Evolutionary conservation across 2,888 invertebrate genomes (phyloP).

Genomic region (Hirtodrosophila histrioides): DNA sequence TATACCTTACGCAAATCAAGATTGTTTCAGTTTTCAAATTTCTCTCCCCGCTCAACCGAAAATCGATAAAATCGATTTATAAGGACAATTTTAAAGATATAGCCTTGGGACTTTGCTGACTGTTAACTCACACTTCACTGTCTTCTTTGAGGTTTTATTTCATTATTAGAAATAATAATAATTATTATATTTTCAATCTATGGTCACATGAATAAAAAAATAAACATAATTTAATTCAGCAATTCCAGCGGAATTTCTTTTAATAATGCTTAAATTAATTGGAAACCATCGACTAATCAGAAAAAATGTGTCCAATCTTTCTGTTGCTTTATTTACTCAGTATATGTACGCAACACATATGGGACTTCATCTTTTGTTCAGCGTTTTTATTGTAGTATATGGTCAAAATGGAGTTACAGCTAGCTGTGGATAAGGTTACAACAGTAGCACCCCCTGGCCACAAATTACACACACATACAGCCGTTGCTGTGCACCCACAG

Average conservation of each 20-base stretch:
- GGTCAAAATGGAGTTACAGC: slow-evolving; percentile 34
- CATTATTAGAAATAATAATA: too few relatives aligned
- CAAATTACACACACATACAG: slow-evolving; percentile 16
- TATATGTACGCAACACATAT: slow-evolving; percentile 21
- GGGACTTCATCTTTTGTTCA: slow-evolving; percentile 15
- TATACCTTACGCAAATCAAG: too few relatives aligned
- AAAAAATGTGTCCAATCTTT: not conserved
- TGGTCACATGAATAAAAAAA: too few relatives aligned
- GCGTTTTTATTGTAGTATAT: slow-evolving; percentile 20
- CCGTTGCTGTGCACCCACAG: not conserved
- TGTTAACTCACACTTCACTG: too few relatives aligned
- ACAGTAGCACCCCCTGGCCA: slow-evolving; percentile 9
- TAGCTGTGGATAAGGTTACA: slow-evolving; percentile 23
- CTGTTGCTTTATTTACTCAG: slow-evolving; percentile 13
- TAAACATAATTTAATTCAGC: too few relatives aligned
- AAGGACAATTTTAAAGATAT: too few relatives aligned
- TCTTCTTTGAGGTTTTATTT: too few relatives aligned
- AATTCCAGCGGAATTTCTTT: not conserved
- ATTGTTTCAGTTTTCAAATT: too few relatives aligned
- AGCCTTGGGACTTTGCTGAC: too few relatives aligned
- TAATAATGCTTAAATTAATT: not conserved
- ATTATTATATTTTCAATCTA: too few relatives aligned
- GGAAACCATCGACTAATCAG: not conserved
- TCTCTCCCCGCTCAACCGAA: too few relatives aligned
- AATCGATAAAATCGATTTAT: too few relatives aligned